Conservation (phyloP, 1,140 invertebrate species). For the Hypothenemus hampei region DNA sequence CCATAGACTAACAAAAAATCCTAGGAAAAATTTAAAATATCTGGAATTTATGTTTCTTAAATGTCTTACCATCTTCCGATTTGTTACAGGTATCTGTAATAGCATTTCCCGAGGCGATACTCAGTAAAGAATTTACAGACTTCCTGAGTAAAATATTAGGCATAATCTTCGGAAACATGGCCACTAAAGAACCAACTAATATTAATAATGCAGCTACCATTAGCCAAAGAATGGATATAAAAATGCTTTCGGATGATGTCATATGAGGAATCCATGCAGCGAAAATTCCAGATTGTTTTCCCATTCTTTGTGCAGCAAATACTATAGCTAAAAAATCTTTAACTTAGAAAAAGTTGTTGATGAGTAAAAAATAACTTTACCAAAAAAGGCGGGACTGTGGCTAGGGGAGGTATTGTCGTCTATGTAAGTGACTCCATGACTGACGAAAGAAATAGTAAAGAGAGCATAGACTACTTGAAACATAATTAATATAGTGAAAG, state of each 20-base stretch:
- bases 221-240: slow-evolving; percentile 53
- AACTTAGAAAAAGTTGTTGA: background rate
- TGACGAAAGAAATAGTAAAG: slow-evolving; percentile 57
- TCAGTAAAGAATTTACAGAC: slow-evolving; percentile 49
- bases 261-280: slow-evolving; percentile 43
- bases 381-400: slow-evolving; percentile 21
- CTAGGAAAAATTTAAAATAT: slow-evolving; percentile 23
- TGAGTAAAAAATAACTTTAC: slow-evolving; percentile 5
- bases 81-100: slow-evolving; percentile 1
- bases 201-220: slow-evolving; percentile 52
- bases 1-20: slow-evolving; percentile 52
- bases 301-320: slow-evolving; percentile 43
- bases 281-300: slow-evolving; percentile 45
- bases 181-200: slow-evolving; percentile 50
- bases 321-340: slow-evolving; percentile 37
- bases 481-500: slow-evolving; percentile 51
- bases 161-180: slow-evolving; percentile 55
- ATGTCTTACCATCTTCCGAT: background rate
- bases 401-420: slow-evolving; percentile 50
- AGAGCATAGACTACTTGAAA: slow-evolving; percentile 57
- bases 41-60: background rate
- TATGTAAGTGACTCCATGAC: slow-evolving; percentile 61
- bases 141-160: slow-evolving; percentile 53
- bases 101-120: slow-evolving; percentile 28
- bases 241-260: slow-evolving; percentile 27